Evolutionary conservation across 1,140 invertebrate species (phyloP).

Genomic region (Asbolus verrucosus): DNA sequence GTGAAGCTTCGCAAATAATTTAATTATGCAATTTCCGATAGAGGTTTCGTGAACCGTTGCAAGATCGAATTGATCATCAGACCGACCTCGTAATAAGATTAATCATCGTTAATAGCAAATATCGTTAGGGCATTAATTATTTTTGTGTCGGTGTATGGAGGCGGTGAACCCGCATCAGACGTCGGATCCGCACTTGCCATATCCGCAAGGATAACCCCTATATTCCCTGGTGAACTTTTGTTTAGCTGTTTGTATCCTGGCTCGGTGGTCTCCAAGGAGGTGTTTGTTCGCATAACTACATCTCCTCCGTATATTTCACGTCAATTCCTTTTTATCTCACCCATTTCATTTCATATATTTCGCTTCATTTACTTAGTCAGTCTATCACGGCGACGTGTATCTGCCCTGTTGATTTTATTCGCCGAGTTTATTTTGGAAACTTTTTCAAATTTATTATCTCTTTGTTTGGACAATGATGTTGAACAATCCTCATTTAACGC

Average conservation of each 20-base stretch:
- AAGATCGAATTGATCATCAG: too few relatives aligned
- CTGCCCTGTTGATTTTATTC: too few relatives aligned
- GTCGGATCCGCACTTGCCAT: neutral
- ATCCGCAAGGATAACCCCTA: neutral
- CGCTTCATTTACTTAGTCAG: slow-evolving; percentile 17
- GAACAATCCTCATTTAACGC: too few relatives aligned
- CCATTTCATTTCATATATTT: slow-evolving; percentile 33
- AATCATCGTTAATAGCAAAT: slow-evolving; percentile 3
- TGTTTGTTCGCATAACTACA: slow-evolving; percentile 32
- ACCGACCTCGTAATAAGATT: too few relatives aligned
- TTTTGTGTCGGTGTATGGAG: neutral
- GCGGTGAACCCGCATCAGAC: neutral
- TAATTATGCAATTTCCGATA: too few relatives aligned
- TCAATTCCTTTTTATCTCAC: slow-evolving; percentile 29
- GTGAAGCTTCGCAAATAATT: too few relatives aligned
- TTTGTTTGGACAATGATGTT: too few relatives aligned
- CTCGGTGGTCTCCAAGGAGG: slow-evolving; percentile 7
- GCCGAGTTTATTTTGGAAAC: too few relatives aligned
- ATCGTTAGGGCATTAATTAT: neutral
- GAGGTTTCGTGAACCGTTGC: too few relatives aligned
- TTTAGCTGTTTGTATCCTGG: slow-evolving; percentile 18
- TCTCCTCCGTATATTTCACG: slow-evolving; percentile 27
- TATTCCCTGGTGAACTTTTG: slow-evolving; percentile 27
- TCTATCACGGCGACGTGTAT: neutral
- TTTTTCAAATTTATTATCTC: too few relatives aligned